Evolutionary conservation across 2,888 invertebrate genomes (phyloP), one percentile per base, ranked within the genome.

Genomic region (Perdita meconis): DNA sequence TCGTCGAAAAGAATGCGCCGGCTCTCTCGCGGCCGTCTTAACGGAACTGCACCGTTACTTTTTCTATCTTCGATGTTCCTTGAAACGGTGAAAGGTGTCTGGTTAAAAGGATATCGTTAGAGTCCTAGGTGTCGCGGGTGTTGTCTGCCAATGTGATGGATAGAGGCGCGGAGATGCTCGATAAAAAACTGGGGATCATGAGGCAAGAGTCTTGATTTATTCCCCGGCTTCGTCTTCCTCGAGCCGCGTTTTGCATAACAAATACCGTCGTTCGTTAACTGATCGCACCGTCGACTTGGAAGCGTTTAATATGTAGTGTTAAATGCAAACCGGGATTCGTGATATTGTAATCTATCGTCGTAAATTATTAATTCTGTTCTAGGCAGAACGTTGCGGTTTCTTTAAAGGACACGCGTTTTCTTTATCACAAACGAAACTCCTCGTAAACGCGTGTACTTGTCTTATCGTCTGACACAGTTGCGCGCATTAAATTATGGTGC

Each of bases 11-110:
- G 55, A 69, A 69, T 34, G 63, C 63, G 47, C 53, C 36, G 30
- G n/a, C n/a, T n/a, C 24, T 47, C 63, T 44, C 55, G 69, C 16
- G 22, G 53, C 69, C 56, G 55, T 63, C 53, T 69, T 47, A 69
- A 63, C 69, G 69, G 63, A 69, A 69, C 55, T 19, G 44, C 19
- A 24, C 61, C 63, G 63, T 63, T 63, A 55, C 44, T 69, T 63
- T 59, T 55, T 63, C 38, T 34, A 22, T 40, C 10, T 19, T n/a
- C 8, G 42, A n/a, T 19, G 34, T 51, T 53, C 53, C 61, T 42
- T 13, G 53, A 60, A 53, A 38, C 40, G 69, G 69, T 69, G 63
- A 55, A 69, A 69, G 63, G 69, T 12, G 47, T 38, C 47, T 16
- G 36, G 57, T 34, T 10, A 66, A 57, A 50, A 30, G 36, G 19